Evolutionary conservation across 2,797 vertebrate genomes (phyloP).

Genomic region (Muscicapa comitata): DNA sequence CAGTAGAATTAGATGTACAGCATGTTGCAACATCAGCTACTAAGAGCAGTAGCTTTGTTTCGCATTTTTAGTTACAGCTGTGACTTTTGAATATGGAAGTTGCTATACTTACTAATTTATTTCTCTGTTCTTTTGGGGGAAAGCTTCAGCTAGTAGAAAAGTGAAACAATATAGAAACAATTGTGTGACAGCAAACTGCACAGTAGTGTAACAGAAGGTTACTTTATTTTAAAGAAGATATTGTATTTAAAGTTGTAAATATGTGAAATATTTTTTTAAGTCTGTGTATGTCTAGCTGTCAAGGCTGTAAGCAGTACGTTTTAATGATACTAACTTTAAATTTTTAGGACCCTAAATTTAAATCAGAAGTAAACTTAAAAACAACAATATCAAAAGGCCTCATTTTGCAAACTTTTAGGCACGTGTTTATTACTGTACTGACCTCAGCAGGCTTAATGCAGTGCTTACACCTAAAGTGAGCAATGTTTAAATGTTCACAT

Average conservation of each 20-base stretch:
- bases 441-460: background rate
- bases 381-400: background rate
- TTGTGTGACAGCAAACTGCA: background rate
- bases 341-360: background rate
- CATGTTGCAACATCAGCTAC: background rate
- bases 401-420: background rate
- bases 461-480: background rate
- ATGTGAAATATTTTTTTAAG: background rate
- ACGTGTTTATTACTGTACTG: background rate
- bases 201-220: background rate
- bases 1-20: background rate
- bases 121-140: background rate
- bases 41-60: background rate
- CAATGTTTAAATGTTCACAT: background rate
- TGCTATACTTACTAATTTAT: background rate
- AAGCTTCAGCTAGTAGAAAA: background rate
- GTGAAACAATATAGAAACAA: background rate
- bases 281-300: background rate
- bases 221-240: background rate
- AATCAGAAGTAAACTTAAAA: background rate
- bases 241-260: background rate
- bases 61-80: slow-evolving; percentile 17
- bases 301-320: background rate
- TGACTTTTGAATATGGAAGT: background rate
- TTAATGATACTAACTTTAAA: background rate